phyloP scores from a whole-genome alignment of 2,888 invertebrate species.

The Drosophila maculinotata region DNA sequence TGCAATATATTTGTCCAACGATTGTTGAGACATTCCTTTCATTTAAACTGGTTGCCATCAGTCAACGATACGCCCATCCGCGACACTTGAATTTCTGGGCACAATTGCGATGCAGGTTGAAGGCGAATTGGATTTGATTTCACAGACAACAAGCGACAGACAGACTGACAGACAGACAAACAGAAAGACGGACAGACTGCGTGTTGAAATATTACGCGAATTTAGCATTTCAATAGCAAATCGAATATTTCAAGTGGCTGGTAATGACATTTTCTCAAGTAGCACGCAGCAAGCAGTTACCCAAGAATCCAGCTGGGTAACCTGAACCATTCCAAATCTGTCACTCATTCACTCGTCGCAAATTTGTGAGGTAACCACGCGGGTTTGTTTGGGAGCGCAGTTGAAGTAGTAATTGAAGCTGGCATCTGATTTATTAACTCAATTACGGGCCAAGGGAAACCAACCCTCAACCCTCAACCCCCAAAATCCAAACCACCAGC shows the following conservation, averaged over 20 bases:
- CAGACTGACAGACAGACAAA: slow-evolving; percentile 11
- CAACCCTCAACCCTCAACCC: slow-evolving; percentile 6
- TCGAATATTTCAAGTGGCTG: slow-evolving; percentile 78
- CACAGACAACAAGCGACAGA: slow-evolving; percentile 14
- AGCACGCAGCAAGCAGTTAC: slow-evolving; percentile 20
- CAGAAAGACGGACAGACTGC: slow-evolving; percentile 10
- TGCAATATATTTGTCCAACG: slow-evolving; percentile 13
- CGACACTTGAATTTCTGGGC: slow-evolving; percentile 6
- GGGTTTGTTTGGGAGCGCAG: slow-evolving; percentile 14
- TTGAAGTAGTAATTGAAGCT: slow-evolving; percentile 66
- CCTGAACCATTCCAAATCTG: slow-evolving; percentile 28
- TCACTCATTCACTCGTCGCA: slow-evolving; percentile 27
- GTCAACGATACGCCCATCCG: slow-evolving; percentile 17
- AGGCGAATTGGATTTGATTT: slow-evolving; percentile 41
- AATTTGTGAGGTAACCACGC: slow-evolving; percentile 68
- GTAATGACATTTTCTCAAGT: slow-evolving; percentile 77
- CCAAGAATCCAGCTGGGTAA: slow-evolving; percentile 32
- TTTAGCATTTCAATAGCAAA: slow-evolving; percentile 79
- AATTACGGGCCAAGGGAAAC: slow-evolving; percentile 63
- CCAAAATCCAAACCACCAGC: slow-evolving; percentile 5
- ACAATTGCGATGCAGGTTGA: slow-evolving; percentile 32
- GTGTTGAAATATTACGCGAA: slow-evolving; percentile 72
- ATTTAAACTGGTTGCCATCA: slow-evolving; percentile 16
- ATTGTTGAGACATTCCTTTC: slow-evolving; percentile 6
- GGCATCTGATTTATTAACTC: slow-evolving; percentile 79